Conservation (phyloP, 2,888 invertebrate genomes). For the Loripinus fragilis region DNA sequence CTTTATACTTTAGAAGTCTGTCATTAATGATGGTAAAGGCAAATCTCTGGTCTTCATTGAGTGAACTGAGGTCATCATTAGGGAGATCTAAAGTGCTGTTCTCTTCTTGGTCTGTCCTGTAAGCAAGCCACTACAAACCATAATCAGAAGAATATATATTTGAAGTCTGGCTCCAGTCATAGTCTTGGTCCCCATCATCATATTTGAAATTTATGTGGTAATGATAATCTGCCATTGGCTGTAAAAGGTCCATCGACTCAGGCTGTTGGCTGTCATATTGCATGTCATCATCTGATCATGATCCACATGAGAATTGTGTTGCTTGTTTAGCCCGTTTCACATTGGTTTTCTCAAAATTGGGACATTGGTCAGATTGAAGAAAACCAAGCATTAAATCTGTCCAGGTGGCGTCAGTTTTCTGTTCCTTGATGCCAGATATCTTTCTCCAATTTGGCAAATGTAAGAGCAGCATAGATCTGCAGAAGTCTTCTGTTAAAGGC, state of each 20-base stretch:
- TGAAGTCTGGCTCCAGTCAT: slow-evolving; percentile 38
- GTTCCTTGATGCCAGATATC: too few species aligned
- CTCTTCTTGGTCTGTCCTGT: neutral
- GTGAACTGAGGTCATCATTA: neutral
- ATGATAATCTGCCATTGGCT: slow-evolving; percentile 32
- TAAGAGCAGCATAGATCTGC: slow-evolving; percentile 41
- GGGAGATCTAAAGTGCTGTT: neutral
- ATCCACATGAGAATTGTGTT: neutral
- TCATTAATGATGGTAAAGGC: neutral
- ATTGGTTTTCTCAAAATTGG: too few species aligned
- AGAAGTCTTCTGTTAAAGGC: slow-evolving; percentile 50
- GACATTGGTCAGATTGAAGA: too few species aligned
- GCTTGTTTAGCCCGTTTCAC: slow-evolving; percentile 43
- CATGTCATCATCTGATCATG: too few species aligned
- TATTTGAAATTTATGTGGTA: slow-evolving; percentile 41
- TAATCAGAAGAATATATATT: slow-evolving; percentile 35
- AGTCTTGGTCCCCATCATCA: slow-evolving; percentile 61
- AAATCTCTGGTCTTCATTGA: neutral
- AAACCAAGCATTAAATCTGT: too few species aligned
- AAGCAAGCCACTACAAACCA: slow-evolving; percentile 28
- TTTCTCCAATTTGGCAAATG: slow-evolving; percentile 57
- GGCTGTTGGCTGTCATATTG: slow-evolving; percentile 20
- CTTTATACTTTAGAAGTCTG: neutral
- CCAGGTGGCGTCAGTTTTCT: too few species aligned
- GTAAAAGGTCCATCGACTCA: slow-evolving; percentile 50